phyloP scores from a whole-genome alignment of 2,113 vertebrate genomes.

The Gila orcuttii region DNA sequence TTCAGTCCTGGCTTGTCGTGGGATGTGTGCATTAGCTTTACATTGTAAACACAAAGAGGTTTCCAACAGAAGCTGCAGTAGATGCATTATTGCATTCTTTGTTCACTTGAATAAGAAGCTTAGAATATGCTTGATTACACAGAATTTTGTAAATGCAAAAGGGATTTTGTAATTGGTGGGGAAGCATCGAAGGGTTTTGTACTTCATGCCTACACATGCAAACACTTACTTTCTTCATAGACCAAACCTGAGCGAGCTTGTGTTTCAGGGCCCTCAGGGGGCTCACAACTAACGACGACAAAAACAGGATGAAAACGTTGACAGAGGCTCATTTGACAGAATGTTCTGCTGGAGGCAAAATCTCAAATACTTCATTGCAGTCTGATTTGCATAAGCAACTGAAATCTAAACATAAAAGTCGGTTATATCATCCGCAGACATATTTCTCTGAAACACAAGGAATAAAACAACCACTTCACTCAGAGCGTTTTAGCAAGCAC shows the following conservation, averaged over 20 bases:
- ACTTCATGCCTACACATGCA: neutral
- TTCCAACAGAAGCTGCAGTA: neutral
- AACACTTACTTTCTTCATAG: neutral
- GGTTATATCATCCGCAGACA: neutral
- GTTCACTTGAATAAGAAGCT: neutral
- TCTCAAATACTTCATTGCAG: neutral
- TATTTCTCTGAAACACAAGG: neutral
- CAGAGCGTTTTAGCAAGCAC: neutral
- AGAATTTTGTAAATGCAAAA: neutral
- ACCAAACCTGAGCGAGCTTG: neutral
- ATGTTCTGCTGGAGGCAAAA: neutral
- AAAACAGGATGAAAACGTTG: neutral
- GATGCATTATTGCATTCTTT: neutral
- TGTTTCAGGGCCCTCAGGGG: neutral
- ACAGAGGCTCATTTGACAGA: slow-evolving; percentile 13
- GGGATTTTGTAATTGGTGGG: neutral
- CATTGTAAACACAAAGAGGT: neutral
- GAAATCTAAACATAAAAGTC: neutral
- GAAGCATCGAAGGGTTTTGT: neutral
- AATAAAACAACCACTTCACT: slow-evolving; percentile 4
- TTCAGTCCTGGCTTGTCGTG: neutral
- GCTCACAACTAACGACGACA: neutral
- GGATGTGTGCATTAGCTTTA: slow-evolving; percentile 5
- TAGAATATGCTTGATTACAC: slow-evolving; percentile 8
- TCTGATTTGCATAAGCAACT: neutral